Conservation (phyloP, 2,888 invertebrate genomes). For the Polydrusus pterygomalis region DNA sequence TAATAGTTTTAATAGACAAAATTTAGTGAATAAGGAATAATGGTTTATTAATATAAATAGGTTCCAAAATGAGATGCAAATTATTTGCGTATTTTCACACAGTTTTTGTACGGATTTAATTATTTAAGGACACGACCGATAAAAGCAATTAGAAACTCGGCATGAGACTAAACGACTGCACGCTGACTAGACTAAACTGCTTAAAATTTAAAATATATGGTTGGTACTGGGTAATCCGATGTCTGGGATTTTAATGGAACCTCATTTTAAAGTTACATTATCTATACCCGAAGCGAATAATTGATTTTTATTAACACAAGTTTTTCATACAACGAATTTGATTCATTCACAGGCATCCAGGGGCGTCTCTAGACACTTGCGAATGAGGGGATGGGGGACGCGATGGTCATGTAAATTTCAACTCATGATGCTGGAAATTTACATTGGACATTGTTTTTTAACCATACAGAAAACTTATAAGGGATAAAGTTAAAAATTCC, state of each 20-base stretch:
- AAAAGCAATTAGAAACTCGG: slow-evolving; percentile 39
- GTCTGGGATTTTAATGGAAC: slow-evolving; percentile 36
- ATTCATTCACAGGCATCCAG: no score
- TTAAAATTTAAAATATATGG: slow-evolving; percentile 44
- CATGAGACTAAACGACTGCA: slow-evolving; percentile 44
- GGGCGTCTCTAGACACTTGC: no score
- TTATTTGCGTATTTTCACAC: slow-evolving; percentile 28
- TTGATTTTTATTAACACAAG: not conserved
- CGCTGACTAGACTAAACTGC: slow-evolving; percentile 39
- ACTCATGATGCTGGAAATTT: no score
- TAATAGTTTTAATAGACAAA: no score
- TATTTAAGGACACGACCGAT: slow-evolving; percentile 36
- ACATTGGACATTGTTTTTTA: no score
- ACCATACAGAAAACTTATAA: no score
- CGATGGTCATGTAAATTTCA: no score
- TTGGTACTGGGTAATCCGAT: slow-evolving; percentile 33
- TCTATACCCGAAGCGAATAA: not conserved
- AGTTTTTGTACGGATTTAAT: slow-evolving; percentile 31
- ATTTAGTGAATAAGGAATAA: no score
- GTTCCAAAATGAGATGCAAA: slow-evolving; percentile 6
- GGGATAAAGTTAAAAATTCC: no score
- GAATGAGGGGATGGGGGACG: no score
- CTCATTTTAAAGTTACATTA: slow-evolving; percentile 22
- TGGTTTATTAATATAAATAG: no score
- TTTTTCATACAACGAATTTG: no score